A percentile compares a stretch with the other conserved stretches of the same genome.
Conservation (phyloP, 2,113 vertebrate species). For the Hyaena hyaena region DNA sequence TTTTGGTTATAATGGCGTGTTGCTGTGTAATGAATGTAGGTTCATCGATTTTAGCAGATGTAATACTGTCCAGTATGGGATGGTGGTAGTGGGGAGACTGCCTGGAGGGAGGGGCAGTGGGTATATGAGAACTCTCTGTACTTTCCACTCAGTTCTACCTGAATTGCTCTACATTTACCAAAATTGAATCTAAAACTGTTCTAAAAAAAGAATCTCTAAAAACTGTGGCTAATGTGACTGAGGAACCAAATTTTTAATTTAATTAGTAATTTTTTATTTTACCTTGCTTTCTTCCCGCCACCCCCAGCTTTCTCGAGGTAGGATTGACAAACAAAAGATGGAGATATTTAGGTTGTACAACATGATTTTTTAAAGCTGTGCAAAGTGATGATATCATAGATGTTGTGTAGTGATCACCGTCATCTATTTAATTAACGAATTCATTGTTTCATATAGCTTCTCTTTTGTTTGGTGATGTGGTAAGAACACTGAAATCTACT, state of each 20-base stretch:
- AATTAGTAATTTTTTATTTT: neutral
- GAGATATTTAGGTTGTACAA: neutral
- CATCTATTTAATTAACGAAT: neutral
- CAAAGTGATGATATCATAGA: neutral
- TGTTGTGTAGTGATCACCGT: neutral
- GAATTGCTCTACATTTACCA: neutral
- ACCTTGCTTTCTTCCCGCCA: neutral
- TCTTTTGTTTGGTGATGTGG: neutral
- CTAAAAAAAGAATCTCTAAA: neutral
- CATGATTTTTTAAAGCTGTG: neutral
- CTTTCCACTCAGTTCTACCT: neutral
- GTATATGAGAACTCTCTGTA: neutral
- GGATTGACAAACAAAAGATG: neutral
- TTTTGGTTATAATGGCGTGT: neutral
- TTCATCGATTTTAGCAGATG: neutral
- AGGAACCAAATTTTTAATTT: constrained; percentile 23
- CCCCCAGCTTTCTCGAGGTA: neutral
- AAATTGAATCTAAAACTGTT: neutral
- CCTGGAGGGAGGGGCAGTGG: too few relatives aligned
- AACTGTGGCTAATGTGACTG: neutral
- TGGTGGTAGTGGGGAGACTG: neutral
- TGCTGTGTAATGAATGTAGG: neutral
- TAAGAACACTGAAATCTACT: neutral
- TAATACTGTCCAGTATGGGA: neutral
- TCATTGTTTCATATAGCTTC: neutral